Percentiles rank a stretch among this genome's conserved stretches.
phyloP scores from a whole-genome alignment of 2,888 invertebrate species.

The Cyrtodaria siliqua region DNA sequence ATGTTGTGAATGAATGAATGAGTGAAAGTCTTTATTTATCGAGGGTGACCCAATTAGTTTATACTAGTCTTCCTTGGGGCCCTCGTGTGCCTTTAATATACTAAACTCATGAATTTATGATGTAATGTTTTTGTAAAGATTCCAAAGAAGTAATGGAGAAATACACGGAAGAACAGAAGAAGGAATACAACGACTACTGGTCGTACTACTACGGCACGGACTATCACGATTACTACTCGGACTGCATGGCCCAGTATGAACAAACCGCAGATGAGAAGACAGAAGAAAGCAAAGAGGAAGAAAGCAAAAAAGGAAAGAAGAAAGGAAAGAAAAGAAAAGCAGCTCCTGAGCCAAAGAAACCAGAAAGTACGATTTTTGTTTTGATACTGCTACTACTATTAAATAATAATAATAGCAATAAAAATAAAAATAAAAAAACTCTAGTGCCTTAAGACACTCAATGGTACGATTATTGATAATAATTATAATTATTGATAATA shows the following conservation, averaged over 20 bases:
- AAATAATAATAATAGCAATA: too few relatives aligned
- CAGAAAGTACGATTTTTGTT: neutral
- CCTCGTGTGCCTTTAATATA: too few relatives aligned
- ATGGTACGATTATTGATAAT: too few relatives aligned
- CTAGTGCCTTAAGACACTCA: too few relatives aligned
- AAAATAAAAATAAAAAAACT: too few relatives aligned
- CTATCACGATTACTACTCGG: conserved; percentile 67
- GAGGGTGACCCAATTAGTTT: too few relatives aligned
- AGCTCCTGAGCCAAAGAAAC: conserved; percentile 58
- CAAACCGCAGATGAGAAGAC: conserved; percentile 11
- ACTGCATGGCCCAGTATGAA: conserved; percentile 52
- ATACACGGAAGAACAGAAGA: conserved; percentile 58
- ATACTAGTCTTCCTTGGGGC: too few relatives aligned
- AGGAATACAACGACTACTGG: conserved; percentile 73
- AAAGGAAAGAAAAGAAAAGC: conserved; percentile 69
- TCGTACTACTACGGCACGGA: conserved; percentile 76
- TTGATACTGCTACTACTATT: too few relatives aligned
- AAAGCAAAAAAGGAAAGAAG: conserved; percentile 48
- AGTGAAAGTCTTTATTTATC: too few relatives aligned
- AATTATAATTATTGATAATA: too few relatives aligned
- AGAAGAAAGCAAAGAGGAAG: conserved; percentile 31
- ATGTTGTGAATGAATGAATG: too few relatives aligned
- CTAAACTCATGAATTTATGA: too few relatives aligned
- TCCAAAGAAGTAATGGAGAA: conserved; percentile 59
- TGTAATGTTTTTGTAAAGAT: conserved; percentile 29